phyloP scores from a whole-genome alignment of 2,113 vertebrate genomes.

The Motacilla alba region DNA sequence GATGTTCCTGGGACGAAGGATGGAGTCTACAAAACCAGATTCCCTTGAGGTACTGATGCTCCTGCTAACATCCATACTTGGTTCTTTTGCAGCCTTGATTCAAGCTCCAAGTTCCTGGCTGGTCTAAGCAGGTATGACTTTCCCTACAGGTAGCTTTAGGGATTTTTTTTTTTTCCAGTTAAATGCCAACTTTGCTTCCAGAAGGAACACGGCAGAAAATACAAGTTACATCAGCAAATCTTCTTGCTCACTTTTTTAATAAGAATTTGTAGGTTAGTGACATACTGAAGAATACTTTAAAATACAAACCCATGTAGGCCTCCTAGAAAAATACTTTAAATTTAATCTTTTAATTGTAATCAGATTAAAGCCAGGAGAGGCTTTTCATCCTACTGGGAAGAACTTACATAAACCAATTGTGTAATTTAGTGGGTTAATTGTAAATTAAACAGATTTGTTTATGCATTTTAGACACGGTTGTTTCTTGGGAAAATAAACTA shows the following conservation, averaged over 20 bases:
- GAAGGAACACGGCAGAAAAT: background rate
- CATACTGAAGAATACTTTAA: background rate
- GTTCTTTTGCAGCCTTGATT: background rate
- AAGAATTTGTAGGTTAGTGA: background rate
- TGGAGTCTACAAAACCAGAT: background rate
- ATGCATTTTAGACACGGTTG: background rate
- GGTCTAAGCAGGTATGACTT: background rate
- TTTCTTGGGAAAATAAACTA: background rate
- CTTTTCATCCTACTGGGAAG: background rate
- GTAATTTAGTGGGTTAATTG: background rate
- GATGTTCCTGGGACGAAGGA: background rate
- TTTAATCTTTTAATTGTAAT: background rate
- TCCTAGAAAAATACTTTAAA: background rate
- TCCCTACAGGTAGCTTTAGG: background rate
- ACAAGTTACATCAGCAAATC: background rate
- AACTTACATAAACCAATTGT: background rate
- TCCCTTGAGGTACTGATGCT: background rate
- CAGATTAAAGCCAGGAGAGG: background rate
- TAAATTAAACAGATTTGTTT: background rate
- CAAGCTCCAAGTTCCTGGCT: background rate
- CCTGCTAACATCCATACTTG: background rate
- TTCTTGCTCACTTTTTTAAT: background rate
- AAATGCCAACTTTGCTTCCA: background rate
- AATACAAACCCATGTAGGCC: background rate
- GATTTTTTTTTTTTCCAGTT: background rate